Evolutionary conservation across 2,888 invertebrate species (phyloP).

Genomic region (Deroplatys truncata): DNA sequence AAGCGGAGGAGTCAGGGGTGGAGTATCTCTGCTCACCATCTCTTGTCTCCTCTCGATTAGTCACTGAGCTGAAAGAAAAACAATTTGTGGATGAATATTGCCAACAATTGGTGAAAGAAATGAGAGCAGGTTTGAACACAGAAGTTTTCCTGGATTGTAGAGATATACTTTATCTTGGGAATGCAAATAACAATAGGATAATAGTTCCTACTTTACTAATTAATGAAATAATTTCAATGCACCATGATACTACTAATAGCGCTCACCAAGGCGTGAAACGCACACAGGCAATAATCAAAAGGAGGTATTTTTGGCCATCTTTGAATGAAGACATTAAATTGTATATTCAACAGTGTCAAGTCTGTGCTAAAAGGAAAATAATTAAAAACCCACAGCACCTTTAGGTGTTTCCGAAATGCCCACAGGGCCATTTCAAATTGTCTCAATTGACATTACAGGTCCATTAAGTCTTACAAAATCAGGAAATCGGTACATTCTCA

Average conservation of each 20-base stretch:
- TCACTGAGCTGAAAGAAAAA: too few species aligned
- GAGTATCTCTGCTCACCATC: too few species aligned
- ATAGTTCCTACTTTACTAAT: neutral
- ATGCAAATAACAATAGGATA: neutral
- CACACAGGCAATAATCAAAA: neutral
- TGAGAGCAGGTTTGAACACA: too few species aligned
- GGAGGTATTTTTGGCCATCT: neutral
- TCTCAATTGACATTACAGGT: constrained; percentile 30
- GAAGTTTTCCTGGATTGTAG: too few species aligned
- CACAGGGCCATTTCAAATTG: neutral
- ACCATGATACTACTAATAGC: neutral
- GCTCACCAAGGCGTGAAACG: neutral
- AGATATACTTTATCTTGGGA: too few species aligned
- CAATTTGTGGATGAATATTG: too few species aligned
- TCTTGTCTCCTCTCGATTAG: too few species aligned
- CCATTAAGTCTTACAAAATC: constrained; percentile 26
- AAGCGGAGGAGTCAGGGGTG: too few species aligned
- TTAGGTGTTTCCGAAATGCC: neutral
- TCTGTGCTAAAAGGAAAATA: neutral
- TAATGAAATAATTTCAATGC: neutral
- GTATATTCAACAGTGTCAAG: neutral
- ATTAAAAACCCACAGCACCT: too few species aligned
- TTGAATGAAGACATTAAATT: neutral
- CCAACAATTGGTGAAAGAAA: too few species aligned
- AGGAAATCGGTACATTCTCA: constrained; percentile 33